phyloP scores from a whole-genome alignment of 53 echinoderm and acorn worm species.

The Paracentrotus lividus region DNA sequence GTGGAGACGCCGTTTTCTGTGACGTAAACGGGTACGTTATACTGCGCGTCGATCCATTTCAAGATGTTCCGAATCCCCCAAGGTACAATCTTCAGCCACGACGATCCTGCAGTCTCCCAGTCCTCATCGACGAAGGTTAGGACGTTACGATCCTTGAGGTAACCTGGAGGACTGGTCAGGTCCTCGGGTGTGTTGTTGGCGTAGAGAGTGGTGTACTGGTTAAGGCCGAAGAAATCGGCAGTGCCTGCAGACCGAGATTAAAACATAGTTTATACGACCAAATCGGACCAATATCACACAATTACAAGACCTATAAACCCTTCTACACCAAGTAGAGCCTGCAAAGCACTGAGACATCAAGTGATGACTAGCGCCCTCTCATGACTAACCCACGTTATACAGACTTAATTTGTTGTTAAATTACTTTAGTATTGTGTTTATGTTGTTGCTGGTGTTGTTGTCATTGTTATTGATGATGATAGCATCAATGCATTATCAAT shows the following conservation, averaged over 20 bases:
- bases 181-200: conserved; percentile 48
- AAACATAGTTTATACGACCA: too few relatives aligned
- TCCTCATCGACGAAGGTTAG: conserved; percentile 39
- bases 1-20: conserved; percentile 96
- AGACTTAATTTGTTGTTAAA: too few relatives aligned
- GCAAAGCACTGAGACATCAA: too few relatives aligned
- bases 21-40: conserved; percentile 86
- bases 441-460: too few relatives aligned
- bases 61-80: conserved; percentile 88
- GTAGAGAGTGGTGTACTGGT: conserved; percentile 90
- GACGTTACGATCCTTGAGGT: conserved; percentile 69
- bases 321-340: too few relatives aligned
- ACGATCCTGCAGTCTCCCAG: conserved; percentile 77
- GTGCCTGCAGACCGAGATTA: conserved; percentile 77
- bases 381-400: too few relatives aligned
- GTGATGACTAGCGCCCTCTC: too few relatives aligned
- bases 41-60: conserved; percentile 83
- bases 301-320: too few relatives aligned
- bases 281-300: too few relatives aligned
- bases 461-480: too few relatives aligned
- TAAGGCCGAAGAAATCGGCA: conserved; percentile 91
- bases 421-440: too few relatives aligned
- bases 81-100: conserved; percentile 89
- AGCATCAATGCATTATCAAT: too few relatives aligned
- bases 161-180: conserved; percentile 50